phyloP scores from a whole-genome alignment of 2,797 vertebrate species.

The Halcyon leucocephala region DNA sequence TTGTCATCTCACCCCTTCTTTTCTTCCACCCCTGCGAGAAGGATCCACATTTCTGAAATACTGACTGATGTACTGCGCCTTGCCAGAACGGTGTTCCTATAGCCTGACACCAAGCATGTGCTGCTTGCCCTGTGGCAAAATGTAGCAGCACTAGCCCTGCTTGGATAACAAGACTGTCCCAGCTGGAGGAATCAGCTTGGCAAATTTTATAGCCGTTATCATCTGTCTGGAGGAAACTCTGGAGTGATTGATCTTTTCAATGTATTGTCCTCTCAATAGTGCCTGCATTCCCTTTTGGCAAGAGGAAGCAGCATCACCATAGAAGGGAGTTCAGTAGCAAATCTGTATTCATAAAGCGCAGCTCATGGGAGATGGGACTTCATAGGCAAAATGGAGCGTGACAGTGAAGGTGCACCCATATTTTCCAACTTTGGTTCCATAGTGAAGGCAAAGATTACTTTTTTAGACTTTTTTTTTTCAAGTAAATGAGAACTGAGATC shows the following conservation, averaged over 20 bases:
- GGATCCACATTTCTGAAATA: not conserved
- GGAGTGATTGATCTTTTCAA: not conserved
- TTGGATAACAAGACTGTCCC: not conserved
- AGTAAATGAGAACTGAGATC: not conserved
- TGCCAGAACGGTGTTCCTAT: not conserved
- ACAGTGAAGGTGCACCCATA: not conserved
- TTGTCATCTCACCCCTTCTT: fast-evolving
- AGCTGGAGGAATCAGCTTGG: not conserved
- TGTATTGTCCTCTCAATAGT: not conserved
- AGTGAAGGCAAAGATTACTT: not conserved
- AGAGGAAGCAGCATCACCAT: not conserved
- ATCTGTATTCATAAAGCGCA: not conserved
- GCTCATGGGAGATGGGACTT: not conserved
- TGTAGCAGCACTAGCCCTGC: not conserved
- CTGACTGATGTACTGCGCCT: not conserved
- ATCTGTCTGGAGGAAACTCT: not conserved
- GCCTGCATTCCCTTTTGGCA: not conserved
- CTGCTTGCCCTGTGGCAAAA: not conserved
- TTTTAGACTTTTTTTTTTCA: not conserved
- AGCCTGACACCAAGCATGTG: not conserved
- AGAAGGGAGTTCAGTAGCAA: not conserved
- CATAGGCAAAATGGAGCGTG: not conserved
- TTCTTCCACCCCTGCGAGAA: not conserved
- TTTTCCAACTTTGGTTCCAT: not conserved
- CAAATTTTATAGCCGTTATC: not conserved